Evolutionary conservation across 2,888 invertebrate genomes (phyloP), one percentile per base, ranked within the genome.

Genomic region (Cryptus armator): DNA sequence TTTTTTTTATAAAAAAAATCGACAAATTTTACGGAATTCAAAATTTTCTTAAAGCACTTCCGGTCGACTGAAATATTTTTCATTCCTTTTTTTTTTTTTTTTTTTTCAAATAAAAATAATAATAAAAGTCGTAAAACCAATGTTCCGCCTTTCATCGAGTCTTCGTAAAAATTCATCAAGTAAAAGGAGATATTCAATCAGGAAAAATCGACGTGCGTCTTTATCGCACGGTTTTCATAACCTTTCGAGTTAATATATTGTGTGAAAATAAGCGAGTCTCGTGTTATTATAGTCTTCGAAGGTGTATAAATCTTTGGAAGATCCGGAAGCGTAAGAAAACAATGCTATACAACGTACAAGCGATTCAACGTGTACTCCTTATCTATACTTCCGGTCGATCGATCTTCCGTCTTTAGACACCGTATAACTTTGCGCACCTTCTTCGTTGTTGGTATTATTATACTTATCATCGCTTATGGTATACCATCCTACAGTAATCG

Each of bases 331-430:
- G n/a, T 59, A 46, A 37, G 32, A 24, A 59, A 59, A 59, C 56
- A 74, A 48, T 70, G 68, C 16, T 48, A n/a, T n/a, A 24, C 44
- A 74, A 48, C 62, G n/a, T 14, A 43, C 46, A 37, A 19, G 16
- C 3, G 14, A 24, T 19, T 43, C 70, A 62, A 6, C 19, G 16
- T 53, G 10, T 19, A 19, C 19, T 71, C 48, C 46, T 64, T 53
- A 32, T 75, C 75, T 16, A 48, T n/a, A 81, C 80, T 85, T 85
- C 85, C 85, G 83, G 84, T 75, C 70, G 51, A 81, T 81, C 75
- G 84, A 77, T 81, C 71, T 86, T 81, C 81, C 74, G 67, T 72
- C 44, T 67, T 84, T 64, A 14, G 16, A 1, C 59, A 5, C 46
- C 74, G 62, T 44, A 29, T 29, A 24, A 44, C 56, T 46, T 43